Conservation (phyloP, 1,140 invertebrate genomes). For the Tetramorium parvispinum region DNA sequence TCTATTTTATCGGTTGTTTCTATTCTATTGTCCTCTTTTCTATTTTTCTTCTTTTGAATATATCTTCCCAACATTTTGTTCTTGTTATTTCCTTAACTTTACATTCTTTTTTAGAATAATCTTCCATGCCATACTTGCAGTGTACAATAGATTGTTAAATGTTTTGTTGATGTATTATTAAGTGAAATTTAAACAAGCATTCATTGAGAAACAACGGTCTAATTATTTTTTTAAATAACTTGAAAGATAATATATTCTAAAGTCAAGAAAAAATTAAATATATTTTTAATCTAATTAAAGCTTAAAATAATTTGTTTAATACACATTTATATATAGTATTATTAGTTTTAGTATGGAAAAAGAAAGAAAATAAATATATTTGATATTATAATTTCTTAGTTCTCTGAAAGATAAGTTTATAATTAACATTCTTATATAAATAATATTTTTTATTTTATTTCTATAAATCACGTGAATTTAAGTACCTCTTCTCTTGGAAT, state of each 20-base stretch:
- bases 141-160: not conserved
- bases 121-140: not conserved
- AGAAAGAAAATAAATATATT: not conserved
- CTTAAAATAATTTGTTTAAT: not conserved
- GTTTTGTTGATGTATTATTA: not conserved
- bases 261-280: not conserved
- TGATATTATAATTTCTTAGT: not conserved
- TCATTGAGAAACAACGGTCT: not conserved
- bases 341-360: not conserved
- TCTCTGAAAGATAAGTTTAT: not conserved
- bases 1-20: constrained; percentile 24
- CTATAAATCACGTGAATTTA: not conserved
- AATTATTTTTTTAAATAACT: not conserved
- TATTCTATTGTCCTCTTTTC: not conserved
- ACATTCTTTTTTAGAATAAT: not conserved
- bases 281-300: not conserved
- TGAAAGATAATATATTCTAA: not conserved
- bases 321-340: not conserved
- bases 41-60: not conserved
- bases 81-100: not conserved
- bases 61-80: not conserved
- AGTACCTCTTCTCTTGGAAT: not conserved
- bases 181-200: not conserved
- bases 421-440: not conserved
- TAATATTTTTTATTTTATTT: not conserved